Evolutionary conservation across 2,113 vertebrate species (phyloP), one percentile per base, ranked within the genome.

Genomic region (Bos javanicus): DNA sequence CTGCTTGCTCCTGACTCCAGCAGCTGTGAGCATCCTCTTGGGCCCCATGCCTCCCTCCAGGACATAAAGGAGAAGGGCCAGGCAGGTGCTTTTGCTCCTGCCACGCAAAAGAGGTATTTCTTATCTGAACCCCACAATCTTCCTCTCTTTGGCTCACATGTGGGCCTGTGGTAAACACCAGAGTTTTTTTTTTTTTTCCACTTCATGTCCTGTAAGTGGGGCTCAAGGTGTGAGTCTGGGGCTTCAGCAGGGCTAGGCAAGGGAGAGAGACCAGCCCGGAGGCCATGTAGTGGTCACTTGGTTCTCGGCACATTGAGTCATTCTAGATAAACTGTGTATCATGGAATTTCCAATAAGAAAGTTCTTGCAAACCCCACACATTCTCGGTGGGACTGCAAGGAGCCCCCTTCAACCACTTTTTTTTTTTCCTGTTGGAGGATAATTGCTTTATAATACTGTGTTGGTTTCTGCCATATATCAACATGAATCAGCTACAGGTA

Each of bases 251-350:
- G 36, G 46, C 6, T 39, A 4, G 6, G 59, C 28, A 4, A 10
- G 6, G 0, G 6, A 39, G 36, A 23, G 74, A 26, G 7, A 74
- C 26, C 12, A 71, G 23, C 36, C 43, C 2, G 5, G 28, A 36
- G 62, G 30, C 11, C 2, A 0, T 19, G 80, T 13, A 11, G 25
- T 43, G 85, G 43, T 4, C 54, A 3, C n/a, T 23, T 10, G 71
- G 36, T 25, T 39, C 83, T 56, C 1, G 0, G 54, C 36, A 25
- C 14, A 43, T n/a, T 17, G 0, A 21, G 64, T 23, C 0, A 0
- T 33, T 67, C 85, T 82, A 33, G 39, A 14, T 23, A 6, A 23
- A 30, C 7, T 10, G 26, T 1, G 1, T 2, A 8, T 7, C 7
- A 4, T 14, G 52, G 43, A 15, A 43, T 60, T n/a, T 46, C 76